A percentile compares a stretch with the other conserved stretches of the same genome.
Conservation (phyloP, 2,113 vertebrate genomes). For the Ondatra zibethicus region DNA sequence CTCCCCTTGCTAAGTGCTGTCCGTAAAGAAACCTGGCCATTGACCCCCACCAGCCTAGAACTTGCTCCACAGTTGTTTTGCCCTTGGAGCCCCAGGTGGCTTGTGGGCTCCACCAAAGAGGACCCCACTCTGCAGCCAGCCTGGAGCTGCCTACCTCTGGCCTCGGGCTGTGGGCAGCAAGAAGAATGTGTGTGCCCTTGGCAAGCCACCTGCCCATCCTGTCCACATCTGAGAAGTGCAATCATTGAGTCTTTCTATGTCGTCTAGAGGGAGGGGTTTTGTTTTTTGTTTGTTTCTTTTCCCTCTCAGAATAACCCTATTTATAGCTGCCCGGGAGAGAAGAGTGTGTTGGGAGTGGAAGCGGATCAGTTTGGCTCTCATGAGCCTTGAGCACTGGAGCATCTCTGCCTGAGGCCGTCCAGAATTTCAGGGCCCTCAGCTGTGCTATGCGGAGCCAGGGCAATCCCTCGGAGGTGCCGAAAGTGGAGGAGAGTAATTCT, state of each 20-base stretch:
- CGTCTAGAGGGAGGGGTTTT: slow-evolving; percentile 84
- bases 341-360: slow-evolving; percentile 83
- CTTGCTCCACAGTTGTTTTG: slow-evolving; percentile 29
- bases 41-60: slow-evolving; percentile 69
- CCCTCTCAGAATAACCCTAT: slow-evolving; percentile 87
- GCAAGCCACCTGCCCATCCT: slow-evolving; percentile 88
- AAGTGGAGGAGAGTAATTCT: slow-evolving; percentile 17
- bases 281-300: slow-evolving; percentile 76
- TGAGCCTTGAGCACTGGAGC: slow-evolving; percentile 6
- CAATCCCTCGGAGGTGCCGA: slow-evolving; percentile 7
- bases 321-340: slow-evolving; percentile 89
- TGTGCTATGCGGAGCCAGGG: slow-evolving; percentile 4
- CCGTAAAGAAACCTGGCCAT: slow-evolving; percentile 83
- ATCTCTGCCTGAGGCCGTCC: slow-evolving; percentile 31
- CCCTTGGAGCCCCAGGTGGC: slow-evolving; percentile 68
- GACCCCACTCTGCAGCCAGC: slow-evolving; percentile 58
- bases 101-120: slow-evolving; percentile 69
- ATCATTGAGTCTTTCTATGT: slow-evolving; percentile 89
- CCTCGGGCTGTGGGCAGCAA: slow-evolving; percentile 83
- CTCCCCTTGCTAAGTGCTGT: slow-evolving; percentile 75
- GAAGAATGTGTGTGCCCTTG: slow-evolving; percentile 89
- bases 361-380: slow-evolving; percentile 68
- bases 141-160: slow-evolving; percentile 76
- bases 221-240: slow-evolving; percentile 91
- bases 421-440: background rate